phyloP scores from a whole-genome alignment of 2,888 invertebrate genomes.

The Sinopyrophorus schimmeli region DNA sequence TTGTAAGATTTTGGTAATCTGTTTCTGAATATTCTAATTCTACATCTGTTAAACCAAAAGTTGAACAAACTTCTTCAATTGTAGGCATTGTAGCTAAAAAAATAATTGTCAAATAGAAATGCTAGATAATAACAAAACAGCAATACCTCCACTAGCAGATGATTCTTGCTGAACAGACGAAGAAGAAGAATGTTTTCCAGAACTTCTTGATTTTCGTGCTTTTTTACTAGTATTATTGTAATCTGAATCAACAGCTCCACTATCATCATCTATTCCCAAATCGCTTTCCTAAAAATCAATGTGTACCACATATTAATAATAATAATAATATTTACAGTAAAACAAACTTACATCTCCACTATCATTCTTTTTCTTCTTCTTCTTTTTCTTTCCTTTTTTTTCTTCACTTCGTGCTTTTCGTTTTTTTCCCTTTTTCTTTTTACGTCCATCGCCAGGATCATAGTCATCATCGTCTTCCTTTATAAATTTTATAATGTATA shows the following conservation, averaged over 20 bases:
- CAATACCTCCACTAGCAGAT: too few species aligned
- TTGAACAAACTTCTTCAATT: slow-evolving; percentile 92
- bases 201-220: slow-evolving; percentile 62
- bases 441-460: slow-evolving; percentile 80
- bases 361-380: slow-evolving; percentile 92
- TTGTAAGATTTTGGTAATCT: slow-evolving; percentile 86
- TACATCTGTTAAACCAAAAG: slow-evolving; percentile 87
- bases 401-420: slow-evolving; percentile 88
- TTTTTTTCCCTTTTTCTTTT: slow-evolving; percentile 93
- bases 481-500: slow-evolving; percentile 3
- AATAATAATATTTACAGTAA: too few species aligned
- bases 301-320: background rate
- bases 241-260: slow-evolving; percentile 76
- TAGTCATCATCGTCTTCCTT: slow-evolving; percentile 87
- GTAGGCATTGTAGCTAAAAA: slow-evolving; percentile 75
- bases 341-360: slow-evolving; percentile 69
- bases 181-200: slow-evolving; percentile 53
- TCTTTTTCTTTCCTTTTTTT: slow-evolving; percentile 91
- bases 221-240: slow-evolving; percentile 71
- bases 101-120: too few species aligned
- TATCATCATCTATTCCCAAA: slow-evolving; percentile 65
- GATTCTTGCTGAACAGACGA: slow-evolving; percentile 61
- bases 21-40: slow-evolving; percentile 88
- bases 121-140: too few species aligned
- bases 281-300: slow-evolving; percentile 70